Evolutionary conservation across 64 coral and sea anemone species (phyloP).

Genomic region (Actinia tenebrosa): DNA sequence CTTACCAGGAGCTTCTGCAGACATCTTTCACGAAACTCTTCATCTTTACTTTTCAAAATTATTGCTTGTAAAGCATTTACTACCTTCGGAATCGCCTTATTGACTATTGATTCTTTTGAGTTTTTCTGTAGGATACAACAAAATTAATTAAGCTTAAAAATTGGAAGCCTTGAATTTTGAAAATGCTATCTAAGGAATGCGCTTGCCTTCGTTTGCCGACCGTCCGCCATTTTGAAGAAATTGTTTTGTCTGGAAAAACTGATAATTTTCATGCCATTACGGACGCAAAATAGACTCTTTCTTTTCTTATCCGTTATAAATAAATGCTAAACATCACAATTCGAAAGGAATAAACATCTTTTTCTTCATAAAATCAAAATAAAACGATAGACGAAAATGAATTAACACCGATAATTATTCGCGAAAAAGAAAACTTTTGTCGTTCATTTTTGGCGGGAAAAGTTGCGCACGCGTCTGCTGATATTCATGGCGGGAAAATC

Average conservation of each 20-base stretch:
- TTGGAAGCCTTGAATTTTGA: not conserved
- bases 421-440: not conserved
- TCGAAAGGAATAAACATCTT: not conserved
- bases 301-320: not conserved
- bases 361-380: not conserved
- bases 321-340: not conserved
- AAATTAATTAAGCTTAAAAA: not conserved
- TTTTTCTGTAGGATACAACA: not conserved
- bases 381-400: not conserved
- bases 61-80: slow-evolving; percentile 11
- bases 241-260: not conserved
- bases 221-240: not conserved
- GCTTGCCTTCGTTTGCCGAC: not conserved
- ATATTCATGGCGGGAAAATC: not conserved
- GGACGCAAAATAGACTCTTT: not conserved
- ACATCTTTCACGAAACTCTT: slow-evolving; percentile 11
- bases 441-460: not conserved
- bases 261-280: too few species aligned
- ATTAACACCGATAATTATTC: not conserved
- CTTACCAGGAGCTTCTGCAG: not conserved
- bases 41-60: not conserved
- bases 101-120: not conserved
- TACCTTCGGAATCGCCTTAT: not conserved
- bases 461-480: not conserved
- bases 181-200: not conserved